A percentile compares a stretch with the other conserved stretches of the same genome.
These are phyloP conservation scores for Monomorium pharaonis DNA, from an alignment of 1,140 invertebrate genomes.

Conservation along the genomic window DNA sequence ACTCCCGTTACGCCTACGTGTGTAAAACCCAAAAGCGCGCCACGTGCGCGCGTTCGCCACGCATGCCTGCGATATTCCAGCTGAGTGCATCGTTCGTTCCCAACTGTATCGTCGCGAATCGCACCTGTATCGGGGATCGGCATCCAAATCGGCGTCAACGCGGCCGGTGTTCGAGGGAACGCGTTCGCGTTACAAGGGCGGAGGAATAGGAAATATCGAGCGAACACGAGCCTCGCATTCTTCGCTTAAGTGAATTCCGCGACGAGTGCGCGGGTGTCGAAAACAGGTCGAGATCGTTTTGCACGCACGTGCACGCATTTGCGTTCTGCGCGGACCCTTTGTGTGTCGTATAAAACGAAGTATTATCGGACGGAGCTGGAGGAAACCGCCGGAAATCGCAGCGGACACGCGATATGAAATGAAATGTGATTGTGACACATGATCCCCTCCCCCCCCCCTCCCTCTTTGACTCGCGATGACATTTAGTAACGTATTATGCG, in stretches of 20 bases:
- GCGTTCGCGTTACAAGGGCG: conserved; percentile 38
- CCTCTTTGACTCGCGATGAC: not conserved
- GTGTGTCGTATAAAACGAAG: conserved; percentile 63
- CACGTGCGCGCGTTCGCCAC: not conserved
- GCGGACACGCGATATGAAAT: not conserved
- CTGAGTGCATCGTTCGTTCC: conserved; percentile 19
- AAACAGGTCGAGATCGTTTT: conserved; percentile 60
- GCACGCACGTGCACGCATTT: conserved; percentile 40
- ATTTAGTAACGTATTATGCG: not conserved
- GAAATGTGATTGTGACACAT: not conserved
- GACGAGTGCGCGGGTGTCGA: conserved; percentile 71
- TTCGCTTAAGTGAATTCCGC: conserved; percentile 82
- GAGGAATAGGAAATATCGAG: conserved; percentile 59
- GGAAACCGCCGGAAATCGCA: conserved; percentile 52
- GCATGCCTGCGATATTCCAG: not conserved
- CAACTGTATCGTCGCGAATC: conserved; percentile 57
- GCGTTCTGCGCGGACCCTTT: conserved; percentile 52
- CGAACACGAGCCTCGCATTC: conserved; percentile 79
- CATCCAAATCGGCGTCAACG: conserved; percentile 64
- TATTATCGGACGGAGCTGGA: conserved; percentile 45
- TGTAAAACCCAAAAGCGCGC: not conserved
- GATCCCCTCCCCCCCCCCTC: too few species aligned
- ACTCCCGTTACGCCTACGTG: conserved; percentile 21
- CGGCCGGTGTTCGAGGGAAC: conserved; percentile 33
- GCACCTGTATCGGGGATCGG: conserved; percentile 67